Evolutionary conservation across 2,113 vertebrate genomes (phyloP).

Genomic region (Tychaedon coryphoeus): DNA sequence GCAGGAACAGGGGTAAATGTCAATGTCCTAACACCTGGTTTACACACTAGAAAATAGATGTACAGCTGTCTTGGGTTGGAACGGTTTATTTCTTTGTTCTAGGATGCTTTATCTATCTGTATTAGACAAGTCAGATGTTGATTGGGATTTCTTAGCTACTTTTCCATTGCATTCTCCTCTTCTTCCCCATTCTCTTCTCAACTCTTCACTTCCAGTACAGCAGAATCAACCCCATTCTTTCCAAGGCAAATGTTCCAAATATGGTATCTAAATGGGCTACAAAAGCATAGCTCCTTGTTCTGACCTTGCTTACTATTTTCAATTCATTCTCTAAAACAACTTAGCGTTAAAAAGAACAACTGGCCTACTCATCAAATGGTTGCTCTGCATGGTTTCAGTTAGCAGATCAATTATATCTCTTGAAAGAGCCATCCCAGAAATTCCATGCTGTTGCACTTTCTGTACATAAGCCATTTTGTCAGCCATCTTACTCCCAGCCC

Average conservation of each 20-base stretch:
- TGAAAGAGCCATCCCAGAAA: neutral
- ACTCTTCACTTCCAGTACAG: neutral
- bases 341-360: neutral
- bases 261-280: neutral
- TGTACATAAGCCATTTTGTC: neutral
- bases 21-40: accelerated
- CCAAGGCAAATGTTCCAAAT: neutral
- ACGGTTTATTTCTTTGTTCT: neutral
- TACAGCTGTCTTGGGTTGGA: neutral
- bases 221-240: neutral
- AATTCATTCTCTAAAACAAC: neutral
- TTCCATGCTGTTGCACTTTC: neutral
- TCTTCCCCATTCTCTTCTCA: neutral
- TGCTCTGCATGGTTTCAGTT: neutral
- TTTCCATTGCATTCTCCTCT: neutral
- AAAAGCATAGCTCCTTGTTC: neutral
- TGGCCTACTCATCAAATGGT: neutral
- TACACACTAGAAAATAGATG: neutral
- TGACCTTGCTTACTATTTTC: neutral
- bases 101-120: neutral
- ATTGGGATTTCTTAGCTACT: neutral
- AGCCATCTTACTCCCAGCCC: neutral
- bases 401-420: neutral
- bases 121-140: neutral
- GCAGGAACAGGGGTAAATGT: neutral